Evolutionary conservation across 2,888 invertebrate genomes (phyloP), one percentile per base, ranked within the genome.

Genomic region (Drosophila mulleri): DNA sequence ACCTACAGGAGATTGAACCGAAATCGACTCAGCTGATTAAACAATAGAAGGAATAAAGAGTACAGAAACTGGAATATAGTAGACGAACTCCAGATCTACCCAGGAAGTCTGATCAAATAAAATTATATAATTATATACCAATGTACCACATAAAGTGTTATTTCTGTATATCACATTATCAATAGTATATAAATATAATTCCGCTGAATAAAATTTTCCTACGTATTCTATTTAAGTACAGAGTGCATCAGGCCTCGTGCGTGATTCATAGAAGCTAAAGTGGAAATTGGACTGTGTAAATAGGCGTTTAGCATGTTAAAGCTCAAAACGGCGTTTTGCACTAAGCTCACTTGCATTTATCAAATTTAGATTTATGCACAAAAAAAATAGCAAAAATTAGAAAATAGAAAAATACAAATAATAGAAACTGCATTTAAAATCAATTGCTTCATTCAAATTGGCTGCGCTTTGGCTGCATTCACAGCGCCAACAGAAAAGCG

Each of bases 401-500:
- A 18, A 32, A 42, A 9, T 7, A 14, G 8, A 29, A 12, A 23
- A 11, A 26, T 54, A 39, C 16, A 35, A 42, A 57, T 35, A 42
- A 57, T 35, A 29, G 37, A 29, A 63, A 48, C 32, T 72, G 32
- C 29, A 64, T 72, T 71, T 8, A 26, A 71, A 71, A 58, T 54
- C 53, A 47, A 72, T 58, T 58, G 58, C 32, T 54, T 18, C 14
- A 48, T 42, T 65, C 26, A 42, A 67, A 68, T 58, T 23, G 37
- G 37, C 32, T 41, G 52, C 32, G 37, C 57, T 56, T 66, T 35
- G 47, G 52, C 50, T 35, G 20, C n/a, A 29, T 26, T 52, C 42
- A 32, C 45, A 37, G 42, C 23, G 39, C 48, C 11, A 39, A 61
- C 39, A 41, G 42, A 66, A 61, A 53, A 53, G 42, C 39, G 56